Evolutionary conservation across 2,797 vertebrate genomes (phyloP).

Genomic region (Rhabdomys pumilio): DNA sequence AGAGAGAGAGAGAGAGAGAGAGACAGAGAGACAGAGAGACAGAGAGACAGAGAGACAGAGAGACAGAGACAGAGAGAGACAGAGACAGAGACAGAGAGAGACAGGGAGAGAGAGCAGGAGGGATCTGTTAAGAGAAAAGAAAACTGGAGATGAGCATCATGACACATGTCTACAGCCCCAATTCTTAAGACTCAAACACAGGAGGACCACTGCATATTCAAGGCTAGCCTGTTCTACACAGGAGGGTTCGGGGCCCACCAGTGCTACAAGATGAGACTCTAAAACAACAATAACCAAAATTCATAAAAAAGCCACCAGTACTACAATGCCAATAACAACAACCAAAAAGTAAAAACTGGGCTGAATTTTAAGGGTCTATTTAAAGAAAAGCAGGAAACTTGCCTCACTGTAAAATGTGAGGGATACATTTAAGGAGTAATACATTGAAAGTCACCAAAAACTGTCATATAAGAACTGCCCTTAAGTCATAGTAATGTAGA

Average conservation of each 20-base stretch:
- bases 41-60: background rate
- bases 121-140: background rate
- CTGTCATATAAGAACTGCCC: background rate
- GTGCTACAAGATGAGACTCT: too few relatives aligned
- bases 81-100: too few relatives aligned
- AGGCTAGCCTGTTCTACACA: background rate
- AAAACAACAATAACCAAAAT: background rate
- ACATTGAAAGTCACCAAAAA: background rate
- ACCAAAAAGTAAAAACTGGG: background rate
- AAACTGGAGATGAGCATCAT: background rate
- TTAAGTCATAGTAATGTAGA: background rate
- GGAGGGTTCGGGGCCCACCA: background rate
- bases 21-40: background rate
- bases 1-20: too few relatives aligned
- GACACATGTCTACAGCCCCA: background rate
- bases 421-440: background rate
- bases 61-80: too few relatives aligned
- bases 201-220: background rate
- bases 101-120: background rate
- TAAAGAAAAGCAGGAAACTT: background rate
- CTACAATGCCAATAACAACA: background rate
- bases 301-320: background rate
- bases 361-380: background rate
- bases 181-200: accelerated
- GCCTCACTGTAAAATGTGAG: background rate